These are phyloP conservation scores for Elephantulus edwardii DNA, from an alignment of 2,113 vertebrate genomes.

Conservation along the genomic window DNA sequence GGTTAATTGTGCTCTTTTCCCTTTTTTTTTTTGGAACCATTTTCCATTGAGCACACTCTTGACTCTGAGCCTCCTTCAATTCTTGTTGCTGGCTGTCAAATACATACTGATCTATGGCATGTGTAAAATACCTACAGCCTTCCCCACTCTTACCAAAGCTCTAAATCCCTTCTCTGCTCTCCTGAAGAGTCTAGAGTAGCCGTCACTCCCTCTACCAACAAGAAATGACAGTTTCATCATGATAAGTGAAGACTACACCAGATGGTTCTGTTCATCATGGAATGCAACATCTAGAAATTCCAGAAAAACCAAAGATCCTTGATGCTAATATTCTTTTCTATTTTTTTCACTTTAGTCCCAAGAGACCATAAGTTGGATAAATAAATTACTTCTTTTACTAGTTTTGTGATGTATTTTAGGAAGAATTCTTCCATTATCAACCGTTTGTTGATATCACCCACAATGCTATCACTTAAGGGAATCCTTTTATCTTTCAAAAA, in stretches of 20 bases:
- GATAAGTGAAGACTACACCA: conserved; percentile 7
- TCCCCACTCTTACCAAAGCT: neutral
- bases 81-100: neutral
- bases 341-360: neutral
- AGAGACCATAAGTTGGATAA: neutral
- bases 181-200: neutral
- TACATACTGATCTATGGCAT: neutral
- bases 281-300: conserved; percentile 9
- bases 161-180: neutral
- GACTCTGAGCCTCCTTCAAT: neutral
- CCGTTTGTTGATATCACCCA: neutral
- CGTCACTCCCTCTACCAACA: neutral
- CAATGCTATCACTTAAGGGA: neutral
- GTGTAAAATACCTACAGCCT: neutral
- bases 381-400: neutral
- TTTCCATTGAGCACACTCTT: neutral
- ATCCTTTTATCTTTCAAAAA: neutral
- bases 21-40: neutral
- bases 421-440: neutral
- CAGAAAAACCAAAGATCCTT: neutral
- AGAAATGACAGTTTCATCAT: conserved; percentile 20
- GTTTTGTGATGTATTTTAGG: neutral
- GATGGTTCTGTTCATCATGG: neutral
- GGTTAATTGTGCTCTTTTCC: neutral
- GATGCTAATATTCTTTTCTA: neutral